Evolutionary conservation across 2,888 invertebrate genomes (phyloP).

Genomic region (Pandemis heparana): DNA sequence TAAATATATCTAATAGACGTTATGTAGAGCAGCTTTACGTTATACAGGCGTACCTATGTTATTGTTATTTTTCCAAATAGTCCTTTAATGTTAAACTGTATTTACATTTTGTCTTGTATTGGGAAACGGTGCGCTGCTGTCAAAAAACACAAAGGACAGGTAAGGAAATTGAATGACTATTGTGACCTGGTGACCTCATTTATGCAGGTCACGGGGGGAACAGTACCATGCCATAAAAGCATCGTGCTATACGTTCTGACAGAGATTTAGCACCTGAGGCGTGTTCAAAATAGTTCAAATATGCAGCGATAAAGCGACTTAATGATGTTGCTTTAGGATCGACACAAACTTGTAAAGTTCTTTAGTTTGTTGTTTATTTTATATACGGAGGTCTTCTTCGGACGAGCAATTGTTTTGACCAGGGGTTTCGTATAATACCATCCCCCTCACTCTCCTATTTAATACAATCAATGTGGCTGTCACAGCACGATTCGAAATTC

Average conservation of each 20-base stretch:
- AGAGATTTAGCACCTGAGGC: conserved; percentile 9
- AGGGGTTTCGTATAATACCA: no score
- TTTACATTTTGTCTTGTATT: neutral
- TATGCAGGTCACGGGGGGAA: conserved; percentile 26
- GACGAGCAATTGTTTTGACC: no score
- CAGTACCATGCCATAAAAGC: conserved; percentile 7
- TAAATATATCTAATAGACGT: no score
- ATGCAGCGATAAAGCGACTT: conserved; percentile 22
- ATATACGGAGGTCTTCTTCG: neutral
- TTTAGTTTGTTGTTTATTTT: neutral
- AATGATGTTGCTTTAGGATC: conserved; percentile 28
- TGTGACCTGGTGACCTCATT: conserved; percentile 28
- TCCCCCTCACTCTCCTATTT: no score
- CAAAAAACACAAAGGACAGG: conserved; percentile 19
- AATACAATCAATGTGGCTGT: no score
- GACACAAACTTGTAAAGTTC: neutral
- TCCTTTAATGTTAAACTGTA: neutral
- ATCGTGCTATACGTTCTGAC: conserved; percentile 2
- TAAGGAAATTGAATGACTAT: conserved; percentile 12
- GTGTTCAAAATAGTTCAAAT: conserved; percentile 21
- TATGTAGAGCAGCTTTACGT: no score
- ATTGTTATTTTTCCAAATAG: neutral
- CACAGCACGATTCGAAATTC: no score
- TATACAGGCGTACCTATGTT: neutral
- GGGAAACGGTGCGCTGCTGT: conserved; percentile 1